Percentiles rank a stretch among this genome's conserved stretches.
phyloP scores from a whole-genome alignment of 1,140 invertebrate genomes.

The Lordiphosa mommai region DNA sequence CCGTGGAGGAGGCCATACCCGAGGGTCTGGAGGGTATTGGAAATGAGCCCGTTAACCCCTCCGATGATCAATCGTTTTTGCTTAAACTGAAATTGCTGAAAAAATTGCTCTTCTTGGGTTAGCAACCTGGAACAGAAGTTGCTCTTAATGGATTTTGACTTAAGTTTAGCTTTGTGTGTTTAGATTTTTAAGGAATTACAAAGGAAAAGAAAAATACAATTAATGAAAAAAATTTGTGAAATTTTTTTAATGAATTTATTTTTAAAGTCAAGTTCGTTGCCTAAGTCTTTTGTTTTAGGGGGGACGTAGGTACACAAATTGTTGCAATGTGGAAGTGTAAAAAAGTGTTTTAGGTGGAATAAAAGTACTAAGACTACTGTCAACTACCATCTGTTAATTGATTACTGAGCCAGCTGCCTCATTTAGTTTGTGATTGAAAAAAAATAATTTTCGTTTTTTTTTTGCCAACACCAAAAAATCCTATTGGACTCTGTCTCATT shows the following conservation, averaged over 20 bases:
- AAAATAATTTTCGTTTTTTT: too few relatives aligned
- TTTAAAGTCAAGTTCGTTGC: slow-evolving; percentile 9
- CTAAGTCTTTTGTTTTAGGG: slow-evolving; percentile 12
- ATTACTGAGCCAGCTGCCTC: too few relatives aligned
- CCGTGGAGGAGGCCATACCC: slow-evolving; percentile 69
- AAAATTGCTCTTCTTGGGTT: slow-evolving; percentile 70
- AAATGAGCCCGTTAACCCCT: slow-evolving; percentile 49
- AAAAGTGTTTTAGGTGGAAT: too few relatives aligned
- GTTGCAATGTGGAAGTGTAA: too few relatives aligned
- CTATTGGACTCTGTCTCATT: too few relatives aligned
- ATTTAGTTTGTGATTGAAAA: too few relatives aligned
- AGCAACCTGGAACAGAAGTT: slow-evolving; percentile 4
- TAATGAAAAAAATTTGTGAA: slow-evolving; percentile 3
- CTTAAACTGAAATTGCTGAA: slow-evolving; percentile 69
- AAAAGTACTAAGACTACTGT: too few relatives aligned
- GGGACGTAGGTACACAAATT: neutral
- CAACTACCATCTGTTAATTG: too few relatives aligned
- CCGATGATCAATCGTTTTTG: slow-evolving; percentile 66
- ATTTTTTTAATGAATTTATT: neutral
- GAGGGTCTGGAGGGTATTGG: slow-evolving; percentile 67
- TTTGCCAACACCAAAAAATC: too few relatives aligned
- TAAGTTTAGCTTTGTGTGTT: slow-evolving; percentile 36
- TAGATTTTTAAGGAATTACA: slow-evolving; percentile 23
- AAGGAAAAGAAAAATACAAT: slow-evolving; percentile 14
- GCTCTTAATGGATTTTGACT: slow-evolving; percentile 13